Conservation (phyloP, 2,888 invertebrate genomes). For the Prenolepis imparis region DNA sequence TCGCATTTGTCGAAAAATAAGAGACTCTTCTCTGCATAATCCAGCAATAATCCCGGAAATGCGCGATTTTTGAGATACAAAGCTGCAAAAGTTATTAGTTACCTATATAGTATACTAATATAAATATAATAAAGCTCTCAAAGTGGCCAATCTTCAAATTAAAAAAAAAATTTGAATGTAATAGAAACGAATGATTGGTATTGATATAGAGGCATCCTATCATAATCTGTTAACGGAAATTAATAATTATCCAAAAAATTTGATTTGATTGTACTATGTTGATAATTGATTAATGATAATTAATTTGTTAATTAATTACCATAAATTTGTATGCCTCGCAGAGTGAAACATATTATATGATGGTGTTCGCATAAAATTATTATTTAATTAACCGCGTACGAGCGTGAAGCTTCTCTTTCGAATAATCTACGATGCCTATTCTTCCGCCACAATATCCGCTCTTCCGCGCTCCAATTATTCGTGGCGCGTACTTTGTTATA, state of each 20-base stretch:
- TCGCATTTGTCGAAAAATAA: constrained; percentile 14
- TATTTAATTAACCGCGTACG: constrained; percentile 28
- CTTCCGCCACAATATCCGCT: constrained; percentile 30
- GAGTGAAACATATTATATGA: neutral
- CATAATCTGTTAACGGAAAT: no score
- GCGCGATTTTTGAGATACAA: constrained; percentile 10
- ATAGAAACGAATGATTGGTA: no score
- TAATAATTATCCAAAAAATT: no score
- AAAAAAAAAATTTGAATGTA: no score
- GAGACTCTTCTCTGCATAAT: neutral
- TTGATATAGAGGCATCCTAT: no score
- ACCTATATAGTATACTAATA: neutral
- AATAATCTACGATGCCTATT: constrained; percentile 28
- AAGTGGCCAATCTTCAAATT: no score
- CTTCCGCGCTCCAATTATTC: constrained; percentile 35
- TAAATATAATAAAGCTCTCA: no score
- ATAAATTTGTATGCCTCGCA: constrained; percentile 26
- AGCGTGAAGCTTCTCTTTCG: constrained; percentile 42
- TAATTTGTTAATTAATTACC: constrained; percentile 24
- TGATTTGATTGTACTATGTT: no score
- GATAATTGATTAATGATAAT: constrained; percentile 10
- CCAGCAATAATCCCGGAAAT: neutral
- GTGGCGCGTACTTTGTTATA: neutral
- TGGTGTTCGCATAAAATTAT: constrained; percentile 23
- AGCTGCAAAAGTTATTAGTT: neutral